Conservation (phyloP, 2,113 vertebrate species). For the Paedocypris sp. region DNA sequence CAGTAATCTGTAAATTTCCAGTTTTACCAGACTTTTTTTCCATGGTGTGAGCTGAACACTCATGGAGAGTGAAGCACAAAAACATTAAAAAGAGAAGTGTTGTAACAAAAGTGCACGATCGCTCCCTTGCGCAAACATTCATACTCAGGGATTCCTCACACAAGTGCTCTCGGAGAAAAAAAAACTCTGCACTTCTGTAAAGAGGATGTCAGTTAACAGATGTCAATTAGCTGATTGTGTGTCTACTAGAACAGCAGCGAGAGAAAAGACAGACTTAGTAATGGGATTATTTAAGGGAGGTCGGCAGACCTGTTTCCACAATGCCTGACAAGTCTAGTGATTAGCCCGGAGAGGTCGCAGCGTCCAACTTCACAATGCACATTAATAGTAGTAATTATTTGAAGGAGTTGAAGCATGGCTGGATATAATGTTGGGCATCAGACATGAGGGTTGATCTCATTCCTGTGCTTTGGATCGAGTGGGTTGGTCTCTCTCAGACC, state of each 20-base stretch:
- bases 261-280: slow-evolving; percentile 30
- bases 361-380: slow-evolving; percentile 25
- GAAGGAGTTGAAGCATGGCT: slow-evolving; percentile 21
- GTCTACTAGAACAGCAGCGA: slow-evolving; percentile 12
- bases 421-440: slow-evolving; percentile 6
- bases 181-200: neutral
- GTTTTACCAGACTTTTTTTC: slow-evolving; percentile 10
- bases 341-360: slow-evolving; percentile 26
- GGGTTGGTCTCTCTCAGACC: slow-evolving; percentile 19
- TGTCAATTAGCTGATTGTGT: slow-evolving; percentile 29
- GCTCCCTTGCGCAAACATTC: slow-evolving; percentile 12
- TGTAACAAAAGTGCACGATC: neutral
- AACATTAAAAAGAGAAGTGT: neutral
- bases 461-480: slow-evolving; percentile 13
- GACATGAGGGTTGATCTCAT: slow-evolving; percentile 14
- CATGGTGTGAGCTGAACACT: too few species aligned
- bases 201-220: slow-evolving; percentile 37
- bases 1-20: too few species aligned
- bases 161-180: slow-evolving; percentile 17
- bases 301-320: slow-evolving; percentile 27
- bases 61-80: too few species aligned
- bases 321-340: slow-evolving; percentile 27
- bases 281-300: slow-evolving; percentile 35
- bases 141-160: slow-evolving; percentile 19
- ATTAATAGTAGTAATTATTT: slow-evolving; percentile 41